phyloP scores from a whole-genome alignment of 2,888 invertebrate species.

The Germaria angustata region DNA sequence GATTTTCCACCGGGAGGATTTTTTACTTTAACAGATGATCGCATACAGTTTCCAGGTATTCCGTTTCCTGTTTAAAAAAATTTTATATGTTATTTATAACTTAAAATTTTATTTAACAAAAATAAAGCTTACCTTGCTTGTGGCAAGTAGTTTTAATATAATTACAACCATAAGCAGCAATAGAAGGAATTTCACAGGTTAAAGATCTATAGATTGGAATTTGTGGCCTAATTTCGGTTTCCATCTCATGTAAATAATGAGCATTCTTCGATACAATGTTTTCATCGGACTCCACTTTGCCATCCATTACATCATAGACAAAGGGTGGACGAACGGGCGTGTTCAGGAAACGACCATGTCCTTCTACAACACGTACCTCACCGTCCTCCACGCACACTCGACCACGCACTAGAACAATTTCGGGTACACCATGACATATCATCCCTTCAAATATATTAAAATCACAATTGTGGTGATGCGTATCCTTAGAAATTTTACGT shows the following conservation, averaged over 20 bases:
- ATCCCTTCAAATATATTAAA: slow-evolving; percentile 99
- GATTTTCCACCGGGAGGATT: slow-evolving; percentile 95
- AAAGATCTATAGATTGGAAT: slow-evolving; percentile 43
- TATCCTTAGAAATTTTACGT: slow-evolving; percentile 92
- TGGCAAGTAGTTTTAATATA: not conserved
- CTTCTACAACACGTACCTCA: slow-evolving; percentile 91
- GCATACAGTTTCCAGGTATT: slow-evolving; percentile 85
- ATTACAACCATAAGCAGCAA: slow-evolving; percentile 34
- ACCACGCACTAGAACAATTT: slow-evolving; percentile 95
- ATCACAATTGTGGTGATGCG: slow-evolving; percentile 95
- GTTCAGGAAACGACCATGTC: slow-evolving; percentile 92
- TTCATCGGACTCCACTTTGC: slow-evolving; percentile 57
- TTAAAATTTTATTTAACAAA: not conserved
- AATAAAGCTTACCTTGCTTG: not conserved
- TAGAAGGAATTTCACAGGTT: not conserved
- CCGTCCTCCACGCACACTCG: slow-evolving; percentile 95
- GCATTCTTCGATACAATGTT: slow-evolving; percentile 35
- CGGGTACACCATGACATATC: slow-evolving; percentile 94
- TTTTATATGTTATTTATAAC: too few relatives aligned
- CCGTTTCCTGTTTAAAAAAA: slow-evolving; percentile 87
- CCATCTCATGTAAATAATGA: slow-evolving; percentile 56
- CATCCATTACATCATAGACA: slow-evolving; percentile 83
- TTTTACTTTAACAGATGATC: slow-evolving; percentile 90
- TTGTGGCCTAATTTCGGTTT: slow-evolving; percentile 66
- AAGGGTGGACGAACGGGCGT: slow-evolving; percentile 87